Conservation (phyloP, 2,113 vertebrate genomes). For the Pseudonaja textilis region DNA sequence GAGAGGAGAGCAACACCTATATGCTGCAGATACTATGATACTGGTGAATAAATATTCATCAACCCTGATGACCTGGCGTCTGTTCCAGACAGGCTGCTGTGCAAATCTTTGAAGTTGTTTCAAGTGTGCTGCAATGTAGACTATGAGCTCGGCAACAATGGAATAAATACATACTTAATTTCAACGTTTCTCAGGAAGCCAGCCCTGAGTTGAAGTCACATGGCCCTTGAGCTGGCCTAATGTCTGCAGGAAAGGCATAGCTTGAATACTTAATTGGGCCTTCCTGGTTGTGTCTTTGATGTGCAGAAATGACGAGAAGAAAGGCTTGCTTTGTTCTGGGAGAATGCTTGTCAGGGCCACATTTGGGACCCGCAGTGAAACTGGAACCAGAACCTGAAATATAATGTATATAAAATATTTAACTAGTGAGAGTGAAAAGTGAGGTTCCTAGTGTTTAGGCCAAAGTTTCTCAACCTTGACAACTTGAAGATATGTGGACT, state of each 20-base stretch:
- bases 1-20: conserved; percentile 24
- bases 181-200: neutral
- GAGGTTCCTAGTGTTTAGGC: neutral
- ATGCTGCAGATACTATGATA: conserved; percentile 36
- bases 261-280: conserved; percentile 26
- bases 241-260: neutral
- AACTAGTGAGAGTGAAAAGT: neutral
- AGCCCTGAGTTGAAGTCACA: neutral
- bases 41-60: conserved; percentile 41
- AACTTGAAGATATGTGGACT: neutral
- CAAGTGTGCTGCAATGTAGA: neutral
- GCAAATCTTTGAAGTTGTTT: conserved; percentile 39
- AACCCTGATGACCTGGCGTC: conserved; percentile 38
- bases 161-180: conserved; percentile 4
- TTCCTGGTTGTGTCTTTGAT: neutral
- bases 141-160: neutral
- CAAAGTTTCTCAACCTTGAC: neutral
- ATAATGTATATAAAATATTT: neutral
- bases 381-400: neutral
- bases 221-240: neutral
- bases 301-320: neutral
- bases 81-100: conserved; percentile 5
- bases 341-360: neutral
- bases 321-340: neutral
- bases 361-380: neutral